Evolutionary conservation across 2,888 invertebrate genomes (phyloP), one percentile per base, ranked within the genome.

Genomic region (Cheilosia grossa): DNA sequence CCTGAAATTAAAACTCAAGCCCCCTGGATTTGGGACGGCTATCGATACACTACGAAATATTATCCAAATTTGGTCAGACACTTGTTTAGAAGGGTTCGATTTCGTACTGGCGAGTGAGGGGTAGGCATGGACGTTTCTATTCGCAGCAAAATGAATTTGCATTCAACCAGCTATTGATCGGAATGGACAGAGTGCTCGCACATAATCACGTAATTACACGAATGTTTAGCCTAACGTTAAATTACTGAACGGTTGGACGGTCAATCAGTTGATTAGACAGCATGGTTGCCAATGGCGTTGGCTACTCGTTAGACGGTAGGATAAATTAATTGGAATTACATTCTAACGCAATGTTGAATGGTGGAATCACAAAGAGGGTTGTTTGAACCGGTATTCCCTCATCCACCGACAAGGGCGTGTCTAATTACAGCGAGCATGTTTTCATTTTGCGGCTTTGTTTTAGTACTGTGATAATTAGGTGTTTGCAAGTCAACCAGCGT

Each of bases 211-310:
- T 74, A 79, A 69, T 78, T 63, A 49, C 61, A 63, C 63, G 44
- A 74, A 79, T 44, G 82, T 58, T 64, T 53, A 74, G 53, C 53
- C 74, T 69, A 74, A 79, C 82, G 79, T 83, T 79, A 83, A 83
- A 79, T 83, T 67, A 59, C 53, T 53, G 58, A 15, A 7, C 51
- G 69, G 73, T 47, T 83, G 82, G 69, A 53, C 74, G 51, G 49
- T 56, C 69, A 78, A 69, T 47, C 63, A 63, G 47, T 49, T 78
- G 37, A 70, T 21, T 69, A 53, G 54, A 27, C 44, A 54, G 17
- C 40, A 37, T 40, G 37, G 33, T 24, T 33, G 24, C 24, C 13
- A 17, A 30, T 42, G 19, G 19, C 9, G 27, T 19, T 56, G 13
- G 2, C 13, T 24, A 15, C 6, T 17, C 15, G 30, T 19, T 33